Base-by-base conservation (phyloP, 2,888 invertebrate genomes). In the Crepidodera aurea region DNA sequence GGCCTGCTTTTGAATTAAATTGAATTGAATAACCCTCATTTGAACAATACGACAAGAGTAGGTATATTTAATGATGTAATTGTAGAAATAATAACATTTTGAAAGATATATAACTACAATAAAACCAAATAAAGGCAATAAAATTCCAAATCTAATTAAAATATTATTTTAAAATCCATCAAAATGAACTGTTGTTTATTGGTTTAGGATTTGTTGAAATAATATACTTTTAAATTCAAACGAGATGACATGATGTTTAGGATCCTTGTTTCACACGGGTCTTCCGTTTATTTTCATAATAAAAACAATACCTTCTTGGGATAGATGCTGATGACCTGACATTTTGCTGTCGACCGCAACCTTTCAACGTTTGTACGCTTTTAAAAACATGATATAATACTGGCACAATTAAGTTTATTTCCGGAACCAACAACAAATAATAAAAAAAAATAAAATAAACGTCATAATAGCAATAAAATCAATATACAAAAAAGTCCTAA, bases 201-300 rank as follows among this genome's bases (percentile, higher is more conserved):
- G 71, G 64, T 51, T 69, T 72, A 71, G 71, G 71, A 69, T 67
- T 62, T 65, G 60, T 58, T 62, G 70, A 66, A 72, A 72, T 60
- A 68, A 72, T 69, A 73, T 70, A 67, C 67, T 69, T 70, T 64
- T 55, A 56, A 51, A 54, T 54, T 64, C 64, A 51, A 61, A 69
- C 37, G 62, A 60, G 10, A 12, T 15, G 63, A 62, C 53, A 62
- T 69, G 63, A 67, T 65, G 40, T 37, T 50, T 29, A 29, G 32
- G 32, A 48, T 53, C 54, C 61, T 51, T 37, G 48, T 63, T 73
- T 73, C 73, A 72, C 73, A 73, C 73, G 72, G 65, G 64, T 72
- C 65, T 71, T 66, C 54, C 69, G 63, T 73, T 72, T 72, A 70
- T 72, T 72, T 72, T 70, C 54, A 59, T 65, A 53, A 58, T 65